Base-by-base conservation (phyloP, 1,140 invertebrate genomes). In the Neodiprion lecontei region DNA sequence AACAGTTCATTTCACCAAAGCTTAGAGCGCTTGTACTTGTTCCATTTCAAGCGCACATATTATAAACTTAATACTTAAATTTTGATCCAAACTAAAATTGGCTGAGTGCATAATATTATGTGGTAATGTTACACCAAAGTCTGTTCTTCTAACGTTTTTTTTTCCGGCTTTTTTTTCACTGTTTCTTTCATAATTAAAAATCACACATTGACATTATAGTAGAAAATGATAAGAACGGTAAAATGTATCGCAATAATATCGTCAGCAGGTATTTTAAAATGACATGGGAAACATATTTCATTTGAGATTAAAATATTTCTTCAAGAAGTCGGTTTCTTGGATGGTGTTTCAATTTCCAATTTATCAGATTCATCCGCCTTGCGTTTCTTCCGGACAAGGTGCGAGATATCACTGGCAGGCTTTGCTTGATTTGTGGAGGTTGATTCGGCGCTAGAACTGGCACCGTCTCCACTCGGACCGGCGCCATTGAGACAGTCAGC, bases 371-470 rank as follows among this genome's bases (percentile, higher is more conserved):
- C 91, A 11, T 91, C 90, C 14, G 89, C 83, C 86, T 94, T 94
- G 65, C 93, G 89, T 82, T 95, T 94, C 78, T 94, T 91, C 75
- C 93, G 92, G 28, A 95, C 92, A 40, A 95, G 88, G 83, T 95
- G 94, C 1, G 92, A 93, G 73, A 95, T 95, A 80, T 95, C 90
- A 17, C 90, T 92, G 0, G 88, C 90, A 40, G 90, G 88, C 82
- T 89, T 90, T 12, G 75, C 71, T 12, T 77, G 69, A 9, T 87
- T 87, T 23, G 86, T 67, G 9, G 82, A 75, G 8, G 61, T 72
- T 1, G 79, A 53, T 53, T 69, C 65, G 0, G 72, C 61, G 66
- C 71, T 76, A n/a, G 73, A 47, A 17, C 76, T 74, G 21, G 78
- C 77, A 61, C 73, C 74, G 40, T 79, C 78, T 11, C 70, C 70